These are phyloP conservation scores for Oscheius onirici DNA, from an alignment of 2,888 invertebrate species.

Conservation along the genomic window DNA sequence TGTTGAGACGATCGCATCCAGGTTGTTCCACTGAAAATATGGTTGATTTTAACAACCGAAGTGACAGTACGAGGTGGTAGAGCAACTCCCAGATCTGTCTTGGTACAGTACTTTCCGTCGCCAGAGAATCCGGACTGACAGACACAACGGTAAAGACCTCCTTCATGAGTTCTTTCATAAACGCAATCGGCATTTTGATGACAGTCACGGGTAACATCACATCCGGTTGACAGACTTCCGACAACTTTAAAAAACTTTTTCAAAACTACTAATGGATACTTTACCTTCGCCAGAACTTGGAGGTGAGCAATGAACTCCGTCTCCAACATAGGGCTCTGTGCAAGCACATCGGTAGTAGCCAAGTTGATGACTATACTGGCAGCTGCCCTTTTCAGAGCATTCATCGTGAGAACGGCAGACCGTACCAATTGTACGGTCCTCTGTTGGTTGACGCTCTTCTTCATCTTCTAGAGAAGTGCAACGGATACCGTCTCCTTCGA, in stretches of 20 bases:
- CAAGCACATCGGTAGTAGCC: conserved; percentile 76
- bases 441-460: conserved; percentile 12
- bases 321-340: conserved; percentile 81
- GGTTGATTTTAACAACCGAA: too few species aligned
- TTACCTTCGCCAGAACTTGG: not conserved
- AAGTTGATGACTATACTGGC: conserved; percentile 59
- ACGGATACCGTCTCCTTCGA: conserved; percentile 78
- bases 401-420: conserved; percentile 67
- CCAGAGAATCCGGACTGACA: conserved; percentile 73
- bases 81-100: conserved; percentile 48
- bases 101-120: conserved; percentile 71
- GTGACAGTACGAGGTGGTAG: conserved; percentile 38
- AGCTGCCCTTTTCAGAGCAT: conserved; percentile 66
- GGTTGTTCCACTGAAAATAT: conserved; percentile 38
- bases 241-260: not conserved
- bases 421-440: conserved; percentile 36
- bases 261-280: not conserved
- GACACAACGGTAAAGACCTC: conserved; percentile 64
- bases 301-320: conserved; percentile 79
- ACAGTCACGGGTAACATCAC: conserved; percentile 67
- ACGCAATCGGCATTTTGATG: conserved; percentile 71
- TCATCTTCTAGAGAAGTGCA: conserved; percentile 69
- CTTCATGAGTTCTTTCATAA: conserved; percentile 58
- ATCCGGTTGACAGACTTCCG: conserved; percentile 34
- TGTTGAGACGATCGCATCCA: conserved; percentile 72